A percentile compares a stretch with the other conserved stretches of the same genome.
phyloP scores from a whole-genome alignment of 2,888 invertebrate species.

The Agrilus cyanescens region DNA sequence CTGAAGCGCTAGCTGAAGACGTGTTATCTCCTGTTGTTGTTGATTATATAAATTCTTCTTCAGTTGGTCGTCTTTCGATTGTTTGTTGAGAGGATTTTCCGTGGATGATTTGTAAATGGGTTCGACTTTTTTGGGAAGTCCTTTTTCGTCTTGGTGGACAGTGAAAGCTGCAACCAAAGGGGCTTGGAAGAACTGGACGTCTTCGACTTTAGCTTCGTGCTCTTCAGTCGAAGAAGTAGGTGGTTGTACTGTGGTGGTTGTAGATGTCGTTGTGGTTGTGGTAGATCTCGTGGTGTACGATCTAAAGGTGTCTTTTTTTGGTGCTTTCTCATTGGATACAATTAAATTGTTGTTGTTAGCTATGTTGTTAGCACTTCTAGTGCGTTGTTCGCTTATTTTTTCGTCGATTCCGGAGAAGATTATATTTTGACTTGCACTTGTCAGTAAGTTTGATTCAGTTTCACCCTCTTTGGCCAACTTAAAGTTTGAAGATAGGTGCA shows the following conservation, averaged over 20 bases:
- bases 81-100: constrained; percentile 17
- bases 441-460: too few relatives aligned
- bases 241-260: constrained; percentile 45
- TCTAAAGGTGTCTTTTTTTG: constrained; percentile 6
- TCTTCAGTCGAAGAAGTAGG: constrained; percentile 56
- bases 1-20: constrained; percentile 38
- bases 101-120: constrained; percentile 50
- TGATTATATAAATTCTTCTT: constrained; percentile 36
- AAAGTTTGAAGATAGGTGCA: too few relatives aligned
- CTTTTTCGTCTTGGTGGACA: constrained; percentile 69
- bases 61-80: constrained; percentile 12
- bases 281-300: constrained; percentile 6
- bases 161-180: constrained; percentile 77
- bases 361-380: too few relatives aligned
- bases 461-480: too few relatives aligned
- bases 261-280: constrained; percentile 14
- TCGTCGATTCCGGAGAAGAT: too few relatives aligned
- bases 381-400: too few relatives aligned
- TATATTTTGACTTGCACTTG: too few relatives aligned
- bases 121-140: constrained; percentile 67
- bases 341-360: too few relatives aligned
- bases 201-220: constrained; percentile 50
- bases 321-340: neutral
- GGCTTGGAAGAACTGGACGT: constrained; percentile 70
- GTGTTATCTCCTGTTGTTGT: constrained; percentile 29